Evolutionary conservation across 1,140 invertebrate genomes (phyloP), one percentile per base, ranked within the genome.

Genomic region (Acromyrmex heyeri): DNA sequence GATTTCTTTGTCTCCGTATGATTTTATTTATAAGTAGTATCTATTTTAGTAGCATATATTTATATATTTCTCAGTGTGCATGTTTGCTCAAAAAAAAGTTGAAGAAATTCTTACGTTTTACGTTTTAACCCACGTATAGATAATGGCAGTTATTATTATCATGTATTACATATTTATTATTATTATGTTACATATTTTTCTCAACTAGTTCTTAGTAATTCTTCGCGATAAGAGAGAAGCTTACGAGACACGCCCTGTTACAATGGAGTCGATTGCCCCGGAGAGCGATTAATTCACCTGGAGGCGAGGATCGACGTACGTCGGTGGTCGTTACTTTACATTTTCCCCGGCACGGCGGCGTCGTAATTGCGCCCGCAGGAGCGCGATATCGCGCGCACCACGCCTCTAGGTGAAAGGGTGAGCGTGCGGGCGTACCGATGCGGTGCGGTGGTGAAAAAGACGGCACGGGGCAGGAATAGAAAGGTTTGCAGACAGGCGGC

Each of bases 341-440:
- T 90, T 90, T 90, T 85, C 79, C 78, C 55, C 67, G 57, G 5
- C 59, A 62, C 73, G 57, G 5, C 59, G 69, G 81, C 89, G 86
- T 59, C 53, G 85, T 81, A 90, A 90, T 90, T 90, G 89, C 86
- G 62, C 65, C 48, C 77, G 88, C 78, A 77, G 86, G 86, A 77
- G 34, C 83, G 77, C 62, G 76, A 86, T 89, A 90, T 90, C 38
- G 83, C 85, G 83, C 61, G 91, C 92, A 93, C 93, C 93, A 94
- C 94, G 93, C 93, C 93, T 92, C 90, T 50, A 88, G 93, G 94
- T 94, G 94, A 94, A 94, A 94, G 93, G 92, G 89, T 90, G 90
- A 87, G 38, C 75, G 59, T 57, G 59, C 73, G 24, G 77, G 30
- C 62, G 64, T 50, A 86, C 44, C 76, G 53, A 61, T 48, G 38